A percentile compares a stretch with the other conserved stretches of the same genome.
Evolutionary conservation across 2,113 vertebrate species (phyloP).

Genomic region (Aphyosemion australe): DNA sequence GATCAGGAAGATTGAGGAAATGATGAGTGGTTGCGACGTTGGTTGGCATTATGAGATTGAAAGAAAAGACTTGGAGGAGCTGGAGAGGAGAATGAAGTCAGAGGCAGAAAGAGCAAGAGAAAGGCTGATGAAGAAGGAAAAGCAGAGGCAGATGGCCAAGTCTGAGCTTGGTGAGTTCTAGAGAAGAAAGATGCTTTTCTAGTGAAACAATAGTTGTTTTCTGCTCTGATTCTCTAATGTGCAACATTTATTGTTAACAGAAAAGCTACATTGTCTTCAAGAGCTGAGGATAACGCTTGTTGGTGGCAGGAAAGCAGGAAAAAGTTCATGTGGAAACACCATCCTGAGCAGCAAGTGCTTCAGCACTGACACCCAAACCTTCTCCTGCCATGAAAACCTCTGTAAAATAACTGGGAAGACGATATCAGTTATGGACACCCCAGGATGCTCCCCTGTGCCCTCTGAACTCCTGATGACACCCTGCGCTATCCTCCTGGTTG

Average conservation of each 20-base stretch:
- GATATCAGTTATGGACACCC: conserved; percentile 65
- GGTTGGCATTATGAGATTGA: conserved; percentile 42
- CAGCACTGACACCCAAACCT: conserved; percentile 19
- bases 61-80: conserved; percentile 24
- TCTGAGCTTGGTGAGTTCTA: conserved; percentile 61
- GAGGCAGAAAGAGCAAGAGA: conserved; percentile 45
- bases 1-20: conserved; percentile 71
- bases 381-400: conserved; percentile 23
- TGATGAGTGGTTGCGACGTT: conserved; percentile 12
- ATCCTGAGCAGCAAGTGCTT: conserved; percentile 60
- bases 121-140: conserved; percentile 36
- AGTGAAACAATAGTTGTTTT: background rate
- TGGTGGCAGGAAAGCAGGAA: conserved; percentile 64
- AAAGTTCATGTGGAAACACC: conserved; percentile 74
- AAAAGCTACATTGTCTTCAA: conserved; percentile 20
- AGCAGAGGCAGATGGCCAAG: conserved; percentile 41
- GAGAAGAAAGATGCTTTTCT: too few relatives aligned
- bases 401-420: conserved; percentile 15
- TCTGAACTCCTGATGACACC: conserved; percentile 39
- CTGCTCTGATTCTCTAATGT: background rate
- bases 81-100: conserved; percentile 38
- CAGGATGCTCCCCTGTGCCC: conserved; percentile 41
- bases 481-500: conserved; percentile 61
- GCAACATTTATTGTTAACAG: conserved; percentile 39
- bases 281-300: conserved; percentile 58